phyloP scores from a whole-genome alignment of 2,888 invertebrate genomes.

The Erynnis tages region DNA sequence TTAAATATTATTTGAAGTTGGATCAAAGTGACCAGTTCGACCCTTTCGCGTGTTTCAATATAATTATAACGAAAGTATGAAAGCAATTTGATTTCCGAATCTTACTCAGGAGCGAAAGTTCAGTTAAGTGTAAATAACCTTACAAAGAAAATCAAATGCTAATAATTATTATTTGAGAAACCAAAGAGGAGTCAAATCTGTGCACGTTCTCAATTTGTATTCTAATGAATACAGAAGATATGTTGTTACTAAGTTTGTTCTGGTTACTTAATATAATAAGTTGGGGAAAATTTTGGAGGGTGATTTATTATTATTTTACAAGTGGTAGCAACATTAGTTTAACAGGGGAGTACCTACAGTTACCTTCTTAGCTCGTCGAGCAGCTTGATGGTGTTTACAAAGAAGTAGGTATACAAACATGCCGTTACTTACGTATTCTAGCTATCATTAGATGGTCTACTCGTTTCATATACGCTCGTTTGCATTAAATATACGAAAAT shows the following conservation, averaged over 20 bases:
- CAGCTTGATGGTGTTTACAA: too few relatives aligned
- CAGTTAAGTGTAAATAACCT: constrained; percentile 4
- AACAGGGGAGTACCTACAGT: too few relatives aligned
- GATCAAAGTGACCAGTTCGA: constrained; percentile 13
- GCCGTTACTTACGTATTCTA: too few relatives aligned
- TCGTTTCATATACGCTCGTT: too few relatives aligned
- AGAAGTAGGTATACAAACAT: too few relatives aligned
- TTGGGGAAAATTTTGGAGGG: neutral
- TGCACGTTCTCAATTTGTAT: neutral
- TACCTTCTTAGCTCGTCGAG: too few relatives aligned
- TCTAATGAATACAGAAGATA: constrained; percentile 4
- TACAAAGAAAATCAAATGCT: constrained; percentile 2
- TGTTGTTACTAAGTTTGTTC: constrained; percentile 1
- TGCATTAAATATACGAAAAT: too few relatives aligned
- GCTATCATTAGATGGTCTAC: too few relatives aligned
- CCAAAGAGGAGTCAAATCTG: neutral
- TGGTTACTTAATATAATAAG: neutral
- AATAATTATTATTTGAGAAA: neutral
- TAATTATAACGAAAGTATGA: constrained; percentile 11
- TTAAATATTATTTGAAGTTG: constrained; percentile 14
- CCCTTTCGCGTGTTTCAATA: constrained; percentile 9
- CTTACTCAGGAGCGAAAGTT: neutral
- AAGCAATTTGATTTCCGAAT: constrained; percentile 13
- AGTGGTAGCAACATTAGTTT: too few relatives aligned
- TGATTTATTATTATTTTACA: too few relatives aligned